These are phyloP conservation scores for Lordiphosa mommai DNA, from an alignment of 1,140 invertebrate genomes.

Conservation along the genomic window DNA sequence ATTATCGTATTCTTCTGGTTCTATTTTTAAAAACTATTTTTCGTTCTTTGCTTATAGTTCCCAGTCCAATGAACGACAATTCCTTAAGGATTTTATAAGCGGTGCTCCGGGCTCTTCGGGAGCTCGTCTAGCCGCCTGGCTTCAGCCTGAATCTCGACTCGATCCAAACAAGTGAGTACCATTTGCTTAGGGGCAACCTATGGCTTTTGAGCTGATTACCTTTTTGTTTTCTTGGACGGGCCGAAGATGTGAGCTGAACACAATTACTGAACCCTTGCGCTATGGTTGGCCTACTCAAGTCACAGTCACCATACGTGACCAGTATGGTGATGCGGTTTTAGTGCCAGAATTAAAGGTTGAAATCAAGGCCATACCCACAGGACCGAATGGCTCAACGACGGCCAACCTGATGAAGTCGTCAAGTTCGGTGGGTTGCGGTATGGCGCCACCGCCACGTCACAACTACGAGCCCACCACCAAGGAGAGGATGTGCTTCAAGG, in stretches of 20 bases:
- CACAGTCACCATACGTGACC: slow-evolving; percentile 92
- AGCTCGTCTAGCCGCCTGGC: slow-evolving; percentile 94
- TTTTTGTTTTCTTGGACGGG: neutral
- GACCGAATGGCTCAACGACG: slow-evolving; percentile 56
- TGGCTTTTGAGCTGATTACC: neutral
- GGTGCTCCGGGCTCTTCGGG: slow-evolving; percentile 93
- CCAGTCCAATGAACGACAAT: slow-evolving; percentile 95
- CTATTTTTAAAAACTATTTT: neutral
- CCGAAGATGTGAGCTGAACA: slow-evolving; percentile 87
- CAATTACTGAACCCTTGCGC: slow-evolving; percentile 87
- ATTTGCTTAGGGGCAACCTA: slow-evolving; percentile 38
- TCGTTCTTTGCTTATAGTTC: slow-evolving; percentile 80
- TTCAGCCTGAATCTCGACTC: slow-evolving; percentile 95
- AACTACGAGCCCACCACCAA: slow-evolving; percentile 92
- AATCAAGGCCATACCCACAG: slow-evolving; percentile 63
- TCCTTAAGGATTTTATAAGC: slow-evolving; percentile 95
- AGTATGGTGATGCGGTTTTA: slow-evolving; percentile 93
- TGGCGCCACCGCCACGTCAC: slow-evolving; percentile 86
- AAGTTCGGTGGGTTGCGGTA: slow-evolving; percentile 43
- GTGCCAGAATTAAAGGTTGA: slow-evolving; percentile 91
- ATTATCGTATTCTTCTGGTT: no score
- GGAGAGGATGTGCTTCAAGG: slow-evolving; percentile 96
- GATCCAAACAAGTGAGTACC: slow-evolving; percentile 85
- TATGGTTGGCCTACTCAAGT: slow-evolving; percentile 91
- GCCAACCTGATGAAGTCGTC: slow-evolving; percentile 70